A percentile compares a stretch with the other conserved stretches of the same genome.
Conservation (phyloP, 2,888 invertebrate genomes). For the Caenorhabditis sulstoni region DNA sequence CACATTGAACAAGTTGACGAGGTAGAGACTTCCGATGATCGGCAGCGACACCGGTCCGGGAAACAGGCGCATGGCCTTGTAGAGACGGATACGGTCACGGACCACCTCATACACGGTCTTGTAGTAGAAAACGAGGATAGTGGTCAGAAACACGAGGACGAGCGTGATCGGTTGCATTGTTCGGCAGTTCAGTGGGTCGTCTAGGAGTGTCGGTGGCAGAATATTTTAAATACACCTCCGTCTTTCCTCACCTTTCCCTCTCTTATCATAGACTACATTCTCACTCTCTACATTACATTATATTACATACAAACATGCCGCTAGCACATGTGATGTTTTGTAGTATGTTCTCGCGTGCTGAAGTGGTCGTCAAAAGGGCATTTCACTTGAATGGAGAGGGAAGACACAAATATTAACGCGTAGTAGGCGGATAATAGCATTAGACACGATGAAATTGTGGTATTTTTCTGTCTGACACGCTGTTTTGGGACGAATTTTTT, state of each 20-base stretch:
- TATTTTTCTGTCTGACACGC: no score
- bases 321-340: not conserved
- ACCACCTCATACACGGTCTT: slow-evolving; percentile 35
- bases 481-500: no score
- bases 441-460: no score
- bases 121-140: slow-evolving; percentile 34
- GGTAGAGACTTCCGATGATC: slow-evolving; percentile 39
- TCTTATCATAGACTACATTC: slow-evolving; percentile 38
- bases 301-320: not conserved
- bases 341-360: not conserved
- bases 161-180: not conserved
- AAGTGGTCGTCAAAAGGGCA: not conserved
- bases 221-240: no score
- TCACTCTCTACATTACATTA: not conserved
- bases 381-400: slow-evolving; percentile 1
- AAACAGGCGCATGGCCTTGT: slow-evolving; percentile 33
- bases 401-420: no score
- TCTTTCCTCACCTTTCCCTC: no score
- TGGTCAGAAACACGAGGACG: slow-evolving; percentile 6
- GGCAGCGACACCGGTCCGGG: slow-evolving; percentile 44
- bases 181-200: no score
- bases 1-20: slow-evolving; percentile 48
- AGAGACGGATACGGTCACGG: slow-evolving; percentile 36
- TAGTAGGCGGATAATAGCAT: no score
- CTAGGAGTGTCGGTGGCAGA: no score